Evolutionary conservation across 2,888 invertebrate genomes (phyloP).

Genomic region (Coelinius sp.): DNA sequence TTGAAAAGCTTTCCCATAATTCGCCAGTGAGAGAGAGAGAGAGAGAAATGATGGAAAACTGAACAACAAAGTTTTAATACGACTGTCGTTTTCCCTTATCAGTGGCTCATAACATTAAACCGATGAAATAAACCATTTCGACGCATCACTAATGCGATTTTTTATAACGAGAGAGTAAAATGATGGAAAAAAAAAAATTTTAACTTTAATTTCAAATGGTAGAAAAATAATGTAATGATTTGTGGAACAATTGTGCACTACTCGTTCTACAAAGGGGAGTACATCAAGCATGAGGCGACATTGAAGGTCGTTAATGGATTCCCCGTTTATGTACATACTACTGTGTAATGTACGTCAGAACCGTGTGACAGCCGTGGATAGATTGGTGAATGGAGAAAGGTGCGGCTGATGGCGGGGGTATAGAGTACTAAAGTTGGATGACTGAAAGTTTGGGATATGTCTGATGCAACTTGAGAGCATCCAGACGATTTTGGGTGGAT

Average conservation of each 20-base stretch:
- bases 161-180: neutral
- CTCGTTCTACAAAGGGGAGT: constrained; percentile 16
- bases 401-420: neutral
- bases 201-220: neutral
- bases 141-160: neutral
- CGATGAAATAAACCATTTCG: neutral
- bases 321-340: constrained; percentile 47
- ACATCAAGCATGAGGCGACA: constrained; percentile 31
- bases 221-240: neutral
- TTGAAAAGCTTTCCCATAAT: neutral
- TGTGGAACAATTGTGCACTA: constrained; percentile 4
- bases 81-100: neutral
- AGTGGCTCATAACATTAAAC: neutral
- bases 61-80: neutral
- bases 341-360: constrained; percentile 26
- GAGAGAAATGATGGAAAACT: too few species aligned
- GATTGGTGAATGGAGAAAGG: constrained; percentile 32
- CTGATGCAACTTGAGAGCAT: constrained; percentile 27
- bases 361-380: constrained; percentile 34
- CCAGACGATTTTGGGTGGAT: constrained; percentile 27
- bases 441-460: constrained; percentile 10
- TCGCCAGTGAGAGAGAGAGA: neutral
- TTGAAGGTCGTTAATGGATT: constrained; percentile 50
- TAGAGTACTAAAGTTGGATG: constrained; percentile 26
- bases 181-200: neutral